Evolutionary conservation across 2,113 vertebrate species (phyloP), one percentile per base, ranked within the genome.

Genomic region (Garra rufa): DNA sequence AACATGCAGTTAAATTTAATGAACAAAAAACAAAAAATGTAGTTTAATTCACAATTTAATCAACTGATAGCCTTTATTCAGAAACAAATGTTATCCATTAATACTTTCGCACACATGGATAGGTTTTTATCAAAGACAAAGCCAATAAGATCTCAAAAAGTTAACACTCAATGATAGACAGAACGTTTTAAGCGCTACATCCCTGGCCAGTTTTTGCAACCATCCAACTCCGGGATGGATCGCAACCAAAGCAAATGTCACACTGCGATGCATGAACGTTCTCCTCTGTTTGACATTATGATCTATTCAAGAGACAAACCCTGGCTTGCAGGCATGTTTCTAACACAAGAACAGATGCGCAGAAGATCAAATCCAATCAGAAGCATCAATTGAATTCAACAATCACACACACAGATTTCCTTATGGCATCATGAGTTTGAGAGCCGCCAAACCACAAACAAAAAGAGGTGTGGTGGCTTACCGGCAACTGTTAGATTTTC

Each of bases 381-480:
- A 79, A 79, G 38, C 38, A 79, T 79, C 17, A 43, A 59, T 9
- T 77, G 21, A 43, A 59, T 9, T 77, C 13, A 77, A 76, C 74
- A 55, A 76, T 73, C 59, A 7, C 69, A 71, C 69, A 71, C 41
- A 73, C 24, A 55, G 21, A 76, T 38, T 76, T 76, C 48, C 48
- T 15, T 4, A 19, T 26, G 15, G 3, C 55, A 59, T 61, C 34
- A 57, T 26, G 21, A 43, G 21, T 48, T 67, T 80, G 10, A 80
- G 43, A 30, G 43, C 26, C 21, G 30, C 57, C 55, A 28, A 69
- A 26, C 15, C 59, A 84, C 28, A 69, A 70, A 21, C 21, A 11
- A 48, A 76, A 30, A 50, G 73, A 63, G 57, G 63, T 76, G 70
- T 76, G 82, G 74, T 44, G 74, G 26, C 69, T 75, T 50, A 83